Evolutionary conservation across 2,797 vertebrate genomes (phyloP), one percentile per base, ranked within the genome.

Genomic region (Coreius guichenoti): DNA sequence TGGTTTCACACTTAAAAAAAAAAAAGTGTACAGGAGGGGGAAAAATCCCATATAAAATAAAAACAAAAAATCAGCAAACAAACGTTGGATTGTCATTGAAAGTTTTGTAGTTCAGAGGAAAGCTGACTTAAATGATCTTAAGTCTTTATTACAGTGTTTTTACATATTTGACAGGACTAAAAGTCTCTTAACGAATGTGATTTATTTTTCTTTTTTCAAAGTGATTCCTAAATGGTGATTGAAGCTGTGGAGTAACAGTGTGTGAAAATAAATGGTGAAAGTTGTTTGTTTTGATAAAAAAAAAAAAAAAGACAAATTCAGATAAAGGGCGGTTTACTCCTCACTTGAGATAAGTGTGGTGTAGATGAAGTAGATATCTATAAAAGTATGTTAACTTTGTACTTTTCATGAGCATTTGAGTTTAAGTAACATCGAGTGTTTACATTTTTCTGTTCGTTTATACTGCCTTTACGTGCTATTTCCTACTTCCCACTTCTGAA

Each of bases 1-100:
- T 90, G 85, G 77, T 73, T 84, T 86, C 81, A 80, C 69, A 75
- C n/a, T 8, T 8, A 54, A 8, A 43, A 83, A 54, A 5, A 81
- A 78, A 67, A 65, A 29, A 31, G 56, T 13, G 23, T 51, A 54
- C 2, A 54, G 51, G 54, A 23, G 56, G 2, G n/a, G 0, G 0
- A 17, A 36, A 80, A 85, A 36, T 5, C 23, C 31, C 29, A 73
- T 13, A 13, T 61, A 85, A 21, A 73, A 58, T 58, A 3, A 85
- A 85, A 70, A 19, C 5, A 63, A 1, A 72, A 85, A 63, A 39
- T 33, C 56, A 63, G 76, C 83, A 85, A 80, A 65, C 39, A 79
- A 63, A 49, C 5, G 2, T 23, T 26, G 9, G 26, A 4, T 75
- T 49, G 11, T 73, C 21, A 16, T 43, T 29, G 23, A 6, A 51